Evolutionary conservation across 2,888 invertebrate genomes (phyloP).

Genomic region (Dasysyrphus tricinctus): DNA sequence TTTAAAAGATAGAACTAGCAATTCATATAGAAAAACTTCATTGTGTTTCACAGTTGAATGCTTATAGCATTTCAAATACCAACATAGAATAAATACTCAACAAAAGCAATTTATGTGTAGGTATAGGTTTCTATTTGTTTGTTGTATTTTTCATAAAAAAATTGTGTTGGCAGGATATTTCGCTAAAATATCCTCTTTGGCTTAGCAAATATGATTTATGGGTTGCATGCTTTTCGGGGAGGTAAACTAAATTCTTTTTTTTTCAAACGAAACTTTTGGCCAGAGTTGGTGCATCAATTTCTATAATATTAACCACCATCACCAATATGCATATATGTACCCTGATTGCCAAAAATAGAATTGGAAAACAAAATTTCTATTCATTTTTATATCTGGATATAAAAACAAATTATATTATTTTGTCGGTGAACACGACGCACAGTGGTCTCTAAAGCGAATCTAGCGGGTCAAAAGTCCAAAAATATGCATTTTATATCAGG

Average conservation of each 20-base stretch:
- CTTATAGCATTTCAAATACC: neutral
- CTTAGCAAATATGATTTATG: constrained; percentile 59
- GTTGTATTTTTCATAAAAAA: constrained; percentile 79
- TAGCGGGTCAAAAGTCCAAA: too few relatives aligned
- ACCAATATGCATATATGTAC: constrained; percentile 14
- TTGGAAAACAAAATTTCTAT: neutral
- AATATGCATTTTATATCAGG: too few relatives aligned
- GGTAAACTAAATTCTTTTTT: constrained; percentile 25
- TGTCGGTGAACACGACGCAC: too few relatives aligned
- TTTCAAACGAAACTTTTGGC: neutral
- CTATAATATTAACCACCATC: constrained; percentile 31
- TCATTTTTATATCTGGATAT: too few relatives aligned
- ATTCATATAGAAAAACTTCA: neutral
- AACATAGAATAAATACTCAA: constrained; percentile 67
- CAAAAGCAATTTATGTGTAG: constrained; percentile 81
- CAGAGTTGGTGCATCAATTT: constrained; percentile 27
- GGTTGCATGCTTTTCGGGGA: constrained; percentile 32
- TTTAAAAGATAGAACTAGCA: constrained; percentile 1
- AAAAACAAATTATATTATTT: too few relatives aligned
- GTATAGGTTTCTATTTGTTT: too few relatives aligned
- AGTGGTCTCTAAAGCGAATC: too few relatives aligned
- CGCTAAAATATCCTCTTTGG: constrained; percentile 79
- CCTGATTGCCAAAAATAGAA: constrained; percentile 21
- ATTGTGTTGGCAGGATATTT: constrained; percentile 83
- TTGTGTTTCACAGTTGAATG: constrained; percentile 4